Conservation (phyloP, 1,140 invertebrate genomes). For the Bilobella aurantiaca region DNA sequence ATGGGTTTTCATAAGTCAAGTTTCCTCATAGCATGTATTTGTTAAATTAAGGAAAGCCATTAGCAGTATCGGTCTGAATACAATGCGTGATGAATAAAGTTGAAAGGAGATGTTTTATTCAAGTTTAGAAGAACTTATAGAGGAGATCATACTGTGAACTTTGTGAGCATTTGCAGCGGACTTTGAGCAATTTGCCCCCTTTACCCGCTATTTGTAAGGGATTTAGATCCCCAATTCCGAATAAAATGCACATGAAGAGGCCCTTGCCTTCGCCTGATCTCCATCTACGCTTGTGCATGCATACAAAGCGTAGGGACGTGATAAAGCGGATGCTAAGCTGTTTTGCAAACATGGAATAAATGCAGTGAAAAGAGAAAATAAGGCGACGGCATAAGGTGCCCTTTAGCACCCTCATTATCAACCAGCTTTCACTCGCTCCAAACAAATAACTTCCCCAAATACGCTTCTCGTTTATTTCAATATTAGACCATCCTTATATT, state of each 20-base stretch:
- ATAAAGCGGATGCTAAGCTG: background rate
- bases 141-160: too few relatives aligned
- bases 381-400: slow-evolving; percentile 2
- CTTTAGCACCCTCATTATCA: slow-evolving; percentile 1
- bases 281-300: background rate
- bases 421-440: slow-evolving; percentile 4
- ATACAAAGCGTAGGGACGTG: background rate
- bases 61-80: too few relatives aligned
- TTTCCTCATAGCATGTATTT: too few relatives aligned
- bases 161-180: background rate
- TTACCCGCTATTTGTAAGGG: background rate
- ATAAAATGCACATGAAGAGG: slow-evolving; percentile 6
- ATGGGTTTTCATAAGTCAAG: too few relatives aligned
- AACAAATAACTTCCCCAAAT: background rate
- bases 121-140: background rate
- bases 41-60: too few relatives aligned
- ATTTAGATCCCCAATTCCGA: background rate
- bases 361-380: background rate
- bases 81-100: too few relatives aligned
- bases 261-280: background rate
- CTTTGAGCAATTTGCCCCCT: background rate
- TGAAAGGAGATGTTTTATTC: too few relatives aligned
- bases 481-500: too few relatives aligned
- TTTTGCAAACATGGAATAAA: background rate
- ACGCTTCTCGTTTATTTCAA: too few relatives aligned